Evolutionary conservation across 2,113 vertebrate species (phyloP).

Genomic region (Vanacampus margaritifer): DNA sequence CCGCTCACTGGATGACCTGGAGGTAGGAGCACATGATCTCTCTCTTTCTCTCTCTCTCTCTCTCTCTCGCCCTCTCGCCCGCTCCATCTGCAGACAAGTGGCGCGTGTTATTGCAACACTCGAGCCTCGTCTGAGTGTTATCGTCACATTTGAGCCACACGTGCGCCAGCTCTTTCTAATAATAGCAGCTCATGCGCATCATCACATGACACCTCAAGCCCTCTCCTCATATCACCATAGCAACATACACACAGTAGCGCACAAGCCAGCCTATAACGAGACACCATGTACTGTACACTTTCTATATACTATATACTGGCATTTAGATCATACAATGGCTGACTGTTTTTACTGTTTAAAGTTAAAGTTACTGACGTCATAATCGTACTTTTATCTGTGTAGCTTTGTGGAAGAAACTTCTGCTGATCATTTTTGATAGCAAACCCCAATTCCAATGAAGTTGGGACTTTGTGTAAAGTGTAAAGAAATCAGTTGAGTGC

Average conservation of each 20-base stretch:
- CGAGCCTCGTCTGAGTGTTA: not conserved
- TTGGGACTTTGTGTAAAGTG: too few species aligned
- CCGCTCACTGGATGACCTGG: conserved; percentile 90
- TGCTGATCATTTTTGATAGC: conserved; percentile 55
- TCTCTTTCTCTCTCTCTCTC: not conserved
- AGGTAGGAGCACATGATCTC: conserved; percentile 70
- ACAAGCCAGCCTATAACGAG: conserved; percentile 1
- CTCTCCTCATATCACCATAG: conserved; percentile 42
- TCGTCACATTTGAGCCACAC: conserved; percentile 41
- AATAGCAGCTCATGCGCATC: conserved; percentile 36
- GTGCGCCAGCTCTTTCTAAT: conserved; percentile 33
- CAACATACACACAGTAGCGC: conserved; percentile 27
- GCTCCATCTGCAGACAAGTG: not conserved
- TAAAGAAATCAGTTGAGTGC: too few species aligned
- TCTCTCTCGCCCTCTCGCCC: not conserved
- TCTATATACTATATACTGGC: not conserved
- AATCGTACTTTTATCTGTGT: conserved; percentile 10
- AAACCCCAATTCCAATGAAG: not conserved
- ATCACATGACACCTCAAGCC: conserved; percentile 39
- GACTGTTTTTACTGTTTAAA: not conserved
- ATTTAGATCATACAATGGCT: not conserved
- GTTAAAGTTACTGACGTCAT: not conserved
- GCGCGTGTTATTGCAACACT: conserved; percentile 2
- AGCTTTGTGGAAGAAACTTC: conserved; percentile 30
- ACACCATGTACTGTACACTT: not conserved